Percentiles rank a stretch among this genome's conserved stretches.
Evolutionary conservation across 2,888 invertebrate genomes (phyloP).

Genomic region (Trichopria drosophilae): DNA sequence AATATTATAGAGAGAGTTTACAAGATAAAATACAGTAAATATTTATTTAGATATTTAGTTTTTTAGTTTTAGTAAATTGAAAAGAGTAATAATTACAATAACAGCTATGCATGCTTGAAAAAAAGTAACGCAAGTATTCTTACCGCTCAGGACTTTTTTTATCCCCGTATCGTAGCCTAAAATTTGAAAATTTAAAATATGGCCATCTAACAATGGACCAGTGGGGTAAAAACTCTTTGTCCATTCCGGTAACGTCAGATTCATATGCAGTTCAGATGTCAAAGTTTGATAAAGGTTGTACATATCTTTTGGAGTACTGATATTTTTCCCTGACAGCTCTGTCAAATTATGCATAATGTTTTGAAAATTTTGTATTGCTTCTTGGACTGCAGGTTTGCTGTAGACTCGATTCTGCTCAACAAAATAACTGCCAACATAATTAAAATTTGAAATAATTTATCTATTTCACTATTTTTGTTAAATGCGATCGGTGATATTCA

Average conservation of each 20-base stretch:
- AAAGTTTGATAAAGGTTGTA: conserved; percentile 45
- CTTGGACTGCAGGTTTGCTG: conserved; percentile 27
- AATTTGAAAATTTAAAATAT: conserved; percentile 60
- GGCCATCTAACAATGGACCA: conserved; percentile 60
- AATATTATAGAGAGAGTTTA: no score
- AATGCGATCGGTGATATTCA: no score
- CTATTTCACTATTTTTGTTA: background rate
- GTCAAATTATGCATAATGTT: conserved; percentile 39
- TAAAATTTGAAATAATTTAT: background rate
- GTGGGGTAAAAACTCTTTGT: conserved; percentile 58
- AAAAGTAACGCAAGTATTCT: no score
- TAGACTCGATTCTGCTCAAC: conserved; percentile 37
- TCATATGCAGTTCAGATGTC: conserved; percentile 59
- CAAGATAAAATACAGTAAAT: no score
- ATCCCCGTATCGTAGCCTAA: conserved; percentile 61
- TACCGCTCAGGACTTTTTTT: conserved; percentile 62
- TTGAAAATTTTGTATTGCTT: conserved; percentile 28
- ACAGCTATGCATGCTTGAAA: no score
- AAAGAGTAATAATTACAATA: no score
- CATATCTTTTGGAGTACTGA: conserved; percentile 30
- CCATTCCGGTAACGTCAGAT: conserved; percentile 63
- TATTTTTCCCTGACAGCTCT: conserved; percentile 29
- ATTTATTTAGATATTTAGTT: no score
- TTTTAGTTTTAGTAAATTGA: no score
- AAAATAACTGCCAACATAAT: conserved; percentile 35